Evolutionary conservation across 2,113 vertebrate genomes (phyloP).

Genomic region (Calyptomena viridis): DNA sequence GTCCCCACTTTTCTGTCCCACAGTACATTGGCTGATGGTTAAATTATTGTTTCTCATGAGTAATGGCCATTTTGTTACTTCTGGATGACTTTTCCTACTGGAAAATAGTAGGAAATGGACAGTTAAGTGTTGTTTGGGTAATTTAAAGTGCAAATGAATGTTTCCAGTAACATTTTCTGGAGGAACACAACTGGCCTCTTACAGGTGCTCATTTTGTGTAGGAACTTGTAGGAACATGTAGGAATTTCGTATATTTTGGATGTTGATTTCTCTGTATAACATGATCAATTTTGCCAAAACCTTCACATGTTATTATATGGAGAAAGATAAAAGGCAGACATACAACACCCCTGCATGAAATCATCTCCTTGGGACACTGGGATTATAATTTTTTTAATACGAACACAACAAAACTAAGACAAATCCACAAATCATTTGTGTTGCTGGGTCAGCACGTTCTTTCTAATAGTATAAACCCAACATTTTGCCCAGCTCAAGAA

Average conservation of each 20-base stretch:
- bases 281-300: background rate
- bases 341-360: background rate
- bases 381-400: background rate
- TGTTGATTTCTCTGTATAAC: background rate
- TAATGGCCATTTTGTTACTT: background rate
- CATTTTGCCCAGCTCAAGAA: background rate
- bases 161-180: background rate
- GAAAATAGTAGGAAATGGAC: background rate
- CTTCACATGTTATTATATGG: background rate
- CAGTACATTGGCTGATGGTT: background rate
- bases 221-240: no score
- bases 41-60: background rate
- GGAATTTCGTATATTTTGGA: background rate
- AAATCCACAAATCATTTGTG: background rate
- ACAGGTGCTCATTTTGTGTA: background rate
- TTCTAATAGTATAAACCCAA: background rate
- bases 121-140: background rate
- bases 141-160: background rate
- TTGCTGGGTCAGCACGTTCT: background rate
- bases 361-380: background rate
- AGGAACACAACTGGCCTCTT: background rate
- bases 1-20: background rate
- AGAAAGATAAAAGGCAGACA: background rate
- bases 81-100: background rate
- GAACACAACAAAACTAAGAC: background rate